phyloP scores from a whole-genome alignment of 2,797 vertebrate genomes.

The Chelon labrosus region DNA sequence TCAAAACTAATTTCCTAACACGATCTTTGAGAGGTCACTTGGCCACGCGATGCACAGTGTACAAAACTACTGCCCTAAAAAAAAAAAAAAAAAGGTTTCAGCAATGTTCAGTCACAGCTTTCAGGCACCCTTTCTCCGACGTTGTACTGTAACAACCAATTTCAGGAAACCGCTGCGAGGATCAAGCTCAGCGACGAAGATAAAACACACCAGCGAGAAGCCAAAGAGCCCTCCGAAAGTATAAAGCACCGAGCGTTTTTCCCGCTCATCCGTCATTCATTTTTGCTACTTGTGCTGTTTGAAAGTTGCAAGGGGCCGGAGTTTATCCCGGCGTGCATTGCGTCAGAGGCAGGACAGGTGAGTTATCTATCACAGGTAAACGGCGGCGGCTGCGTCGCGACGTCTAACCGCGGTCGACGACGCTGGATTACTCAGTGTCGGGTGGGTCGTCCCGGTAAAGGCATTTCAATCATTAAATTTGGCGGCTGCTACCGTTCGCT shows the following conservation, averaged over 20 bases:
- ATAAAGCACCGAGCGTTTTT: slow-evolving; percentile 52
- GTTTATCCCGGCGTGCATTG: slow-evolving; percentile 54
- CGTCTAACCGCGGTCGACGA: slow-evolving; percentile 35
- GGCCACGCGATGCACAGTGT: slow-evolving; percentile 53
- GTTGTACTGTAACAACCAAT: slow-evolving; percentile 30
- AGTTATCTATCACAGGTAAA: slow-evolving; percentile 26
- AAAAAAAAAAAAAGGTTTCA: slow-evolving; percentile 10
- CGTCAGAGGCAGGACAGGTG: slow-evolving; percentile 27
- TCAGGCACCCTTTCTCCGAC: slow-evolving; percentile 29
- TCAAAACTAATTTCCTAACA: slow-evolving; percentile 6
- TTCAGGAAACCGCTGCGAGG: slow-evolving; percentile 10
- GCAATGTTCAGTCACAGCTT: slow-evolving; percentile 49
- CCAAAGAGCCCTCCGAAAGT: slow-evolving; percentile 53
- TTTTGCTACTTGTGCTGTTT: slow-evolving; percentile 18
- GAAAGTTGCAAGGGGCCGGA: slow-evolving; percentile 9
- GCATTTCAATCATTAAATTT: slow-evolving; percentile 60
- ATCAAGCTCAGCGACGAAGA: slow-evolving; percentile 10
- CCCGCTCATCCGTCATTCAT: neutral
- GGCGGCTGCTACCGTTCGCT: slow-evolving; percentile 48
- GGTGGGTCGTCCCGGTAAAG: slow-evolving; percentile 47
- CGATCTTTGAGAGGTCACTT: slow-evolving; percentile 43
- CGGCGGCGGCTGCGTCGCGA: slow-evolving; percentile 39
- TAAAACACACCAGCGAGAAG: slow-evolving; percentile 36
- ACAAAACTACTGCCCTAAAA: slow-evolving; percentile 24
- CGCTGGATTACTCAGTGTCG: slow-evolving; percentile 55